Conservation (phyloP, 2,113 vertebrate genomes). For the Dryoscopus gambensis region DNA sequence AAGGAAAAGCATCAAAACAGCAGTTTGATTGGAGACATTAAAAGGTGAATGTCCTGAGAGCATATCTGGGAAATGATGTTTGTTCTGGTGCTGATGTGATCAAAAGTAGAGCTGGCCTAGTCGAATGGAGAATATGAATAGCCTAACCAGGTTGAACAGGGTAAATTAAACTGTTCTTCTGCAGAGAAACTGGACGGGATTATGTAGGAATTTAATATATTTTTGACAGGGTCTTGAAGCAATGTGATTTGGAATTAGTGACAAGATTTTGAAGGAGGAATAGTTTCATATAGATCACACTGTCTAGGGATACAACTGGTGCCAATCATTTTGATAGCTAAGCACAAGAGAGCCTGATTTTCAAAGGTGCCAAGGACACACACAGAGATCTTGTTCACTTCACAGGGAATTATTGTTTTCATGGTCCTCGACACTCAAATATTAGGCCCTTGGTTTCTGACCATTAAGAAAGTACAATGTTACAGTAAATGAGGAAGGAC, state of each 20-base stretch:
- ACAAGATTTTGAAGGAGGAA: slow-evolving; percentile 38
- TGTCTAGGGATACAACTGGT: background rate
- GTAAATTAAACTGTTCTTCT: slow-evolving; percentile 19
- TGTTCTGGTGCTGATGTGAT: background rate
- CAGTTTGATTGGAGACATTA: background rate
- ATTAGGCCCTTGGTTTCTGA: background rate
- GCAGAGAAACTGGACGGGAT: background rate
- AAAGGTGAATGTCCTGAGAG: slow-evolving; percentile 5
- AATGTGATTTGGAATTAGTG: slow-evolving; percentile 29
- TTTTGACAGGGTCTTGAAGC: slow-evolving; percentile 20
- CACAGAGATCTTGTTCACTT: background rate
- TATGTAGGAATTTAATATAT: slow-evolving; percentile 15
- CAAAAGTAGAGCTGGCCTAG: background rate
- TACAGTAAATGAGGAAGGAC: background rate
- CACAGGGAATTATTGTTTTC: background rate
- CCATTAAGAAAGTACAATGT: background rate
- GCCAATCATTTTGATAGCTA: slow-evolving; percentile 44
- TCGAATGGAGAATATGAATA: background rate
- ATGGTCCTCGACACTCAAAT: background rate
- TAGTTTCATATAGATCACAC: slow-evolving; percentile 6
- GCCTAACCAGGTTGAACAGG: background rate
- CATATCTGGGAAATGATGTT: background rate
- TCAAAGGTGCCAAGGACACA: slow-evolving; percentile 25
- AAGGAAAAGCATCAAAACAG: background rate
- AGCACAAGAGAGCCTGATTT: background rate